phyloP scores from a whole-genome alignment of 2,113 vertebrate genomes.

The Dromiciops gliroides region DNA sequence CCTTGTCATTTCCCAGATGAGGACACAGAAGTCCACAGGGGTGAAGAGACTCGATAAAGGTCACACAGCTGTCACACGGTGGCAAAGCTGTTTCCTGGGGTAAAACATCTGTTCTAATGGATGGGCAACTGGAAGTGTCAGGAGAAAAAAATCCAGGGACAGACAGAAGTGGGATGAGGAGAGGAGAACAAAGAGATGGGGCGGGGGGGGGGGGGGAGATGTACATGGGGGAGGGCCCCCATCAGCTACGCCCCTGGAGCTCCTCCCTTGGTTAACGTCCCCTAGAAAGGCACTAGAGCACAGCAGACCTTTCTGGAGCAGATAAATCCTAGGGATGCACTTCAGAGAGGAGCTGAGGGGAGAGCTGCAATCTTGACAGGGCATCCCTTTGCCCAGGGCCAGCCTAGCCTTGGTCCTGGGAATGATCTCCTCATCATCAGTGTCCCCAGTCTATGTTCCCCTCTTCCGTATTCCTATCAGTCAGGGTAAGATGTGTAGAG shows the following conservation, averaged over 20 bases:
- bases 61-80: background rate
- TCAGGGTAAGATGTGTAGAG: background rate
- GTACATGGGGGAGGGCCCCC: background rate
- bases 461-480: background rate
- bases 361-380: background rate
- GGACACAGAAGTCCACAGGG: background rate
- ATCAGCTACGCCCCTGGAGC: background rate
- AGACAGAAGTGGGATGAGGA: background rate
- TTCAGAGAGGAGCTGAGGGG: background rate
- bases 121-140: background rate
- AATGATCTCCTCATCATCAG: background rate
- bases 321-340: too few relatives aligned
- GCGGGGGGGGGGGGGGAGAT: background rate
- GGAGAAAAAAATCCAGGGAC: constrained; percentile 23
- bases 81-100: background rate
- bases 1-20: background rate
- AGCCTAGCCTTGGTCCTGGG: background rate
- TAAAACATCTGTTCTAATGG: background rate
- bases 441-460: background rate
- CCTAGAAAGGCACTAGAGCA: background rate
- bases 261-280: background rate
- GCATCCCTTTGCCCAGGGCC: background rate
- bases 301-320: background rate
- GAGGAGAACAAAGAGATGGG: background rate
- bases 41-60: background rate